phyloP scores from a whole-genome alignment of 2,797 vertebrate genomes.

The Staurois parvus region DNA sequence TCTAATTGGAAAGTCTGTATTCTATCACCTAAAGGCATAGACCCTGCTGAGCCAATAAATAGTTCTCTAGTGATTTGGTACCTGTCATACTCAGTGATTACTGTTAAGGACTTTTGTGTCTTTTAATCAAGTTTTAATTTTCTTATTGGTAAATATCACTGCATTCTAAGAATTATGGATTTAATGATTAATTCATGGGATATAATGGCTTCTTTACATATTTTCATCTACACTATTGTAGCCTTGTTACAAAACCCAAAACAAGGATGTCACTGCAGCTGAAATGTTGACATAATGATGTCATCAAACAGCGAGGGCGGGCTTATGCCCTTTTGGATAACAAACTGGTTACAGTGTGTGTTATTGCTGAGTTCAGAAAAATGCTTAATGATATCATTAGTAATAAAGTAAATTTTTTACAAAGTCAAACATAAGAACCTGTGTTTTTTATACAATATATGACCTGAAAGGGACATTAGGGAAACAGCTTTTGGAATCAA shows the following conservation, averaged over 20 bases:
- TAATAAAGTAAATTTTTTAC: too few species aligned
- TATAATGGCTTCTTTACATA: background rate
- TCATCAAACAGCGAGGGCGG: background rate
- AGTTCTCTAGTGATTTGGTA: background rate
- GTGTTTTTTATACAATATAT: too few species aligned
- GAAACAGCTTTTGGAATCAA: too few species aligned
- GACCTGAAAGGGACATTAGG: too few species aligned
- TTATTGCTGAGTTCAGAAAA: too few species aligned
- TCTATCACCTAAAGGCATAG: conserved; percentile 61
- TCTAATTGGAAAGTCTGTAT: conserved; percentile 65
- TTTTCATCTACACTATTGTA: background rate
- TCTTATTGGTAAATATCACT: too few species aligned
- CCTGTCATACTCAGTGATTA: conserved; percentile 14
- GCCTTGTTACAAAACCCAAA: background rate
- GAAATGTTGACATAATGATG: background rate
- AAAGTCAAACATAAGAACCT: too few species aligned
- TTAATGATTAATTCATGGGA: background rate
- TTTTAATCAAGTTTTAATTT: too few species aligned
- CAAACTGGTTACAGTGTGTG: too few species aligned
- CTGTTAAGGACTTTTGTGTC: background rate
- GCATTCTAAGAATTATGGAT: too few species aligned
- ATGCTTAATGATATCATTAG: too few species aligned
- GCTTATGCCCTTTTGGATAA: too few species aligned
- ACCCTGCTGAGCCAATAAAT: conserved; percentile 29
- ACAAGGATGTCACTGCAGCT: background rate